phyloP scores from a whole-genome alignment of 2,113 vertebrate species.

The Mormyrus iriodes region DNA sequence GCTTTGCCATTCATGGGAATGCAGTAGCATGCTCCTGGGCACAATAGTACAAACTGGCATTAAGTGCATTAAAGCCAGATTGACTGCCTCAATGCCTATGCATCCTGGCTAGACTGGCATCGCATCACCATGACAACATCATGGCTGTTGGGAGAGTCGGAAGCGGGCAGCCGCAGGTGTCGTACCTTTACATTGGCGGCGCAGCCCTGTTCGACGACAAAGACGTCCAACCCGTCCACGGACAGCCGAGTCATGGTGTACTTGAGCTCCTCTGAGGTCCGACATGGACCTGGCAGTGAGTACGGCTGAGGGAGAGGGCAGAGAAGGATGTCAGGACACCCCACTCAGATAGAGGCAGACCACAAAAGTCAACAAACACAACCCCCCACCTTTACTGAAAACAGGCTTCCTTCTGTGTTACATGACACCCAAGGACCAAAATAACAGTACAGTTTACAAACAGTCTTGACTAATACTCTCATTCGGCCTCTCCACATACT shows the following conservation, averaged over 20 bases:
- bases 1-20: neutral
- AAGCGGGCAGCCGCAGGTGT: neutral
- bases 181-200: conserved; percentile 85
- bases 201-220: conserved; percentile 89
- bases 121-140: neutral
- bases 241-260: conserved; percentile 95
- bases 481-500: neutral
- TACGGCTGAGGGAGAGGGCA: conserved; percentile 59
- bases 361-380: neutral
- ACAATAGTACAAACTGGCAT: neutral
- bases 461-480: neutral
- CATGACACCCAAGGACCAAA: neutral
- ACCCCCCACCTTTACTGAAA: neutral
- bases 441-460: neutral
- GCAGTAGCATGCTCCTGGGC: neutral
- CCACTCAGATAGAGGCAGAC: neutral
- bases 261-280: conserved; percentile 87
- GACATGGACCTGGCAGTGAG: conserved; percentile 81
- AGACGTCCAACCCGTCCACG: conserved; percentile 86
- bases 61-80: neutral
- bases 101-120: neutral
- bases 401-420: neutral
- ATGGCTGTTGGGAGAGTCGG: neutral
- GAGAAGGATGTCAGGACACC: neutral
- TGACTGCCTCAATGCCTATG: neutral